Conservation (phyloP, 2,888 invertebrate species). For the Cecidostiba fungosa region DNA sequence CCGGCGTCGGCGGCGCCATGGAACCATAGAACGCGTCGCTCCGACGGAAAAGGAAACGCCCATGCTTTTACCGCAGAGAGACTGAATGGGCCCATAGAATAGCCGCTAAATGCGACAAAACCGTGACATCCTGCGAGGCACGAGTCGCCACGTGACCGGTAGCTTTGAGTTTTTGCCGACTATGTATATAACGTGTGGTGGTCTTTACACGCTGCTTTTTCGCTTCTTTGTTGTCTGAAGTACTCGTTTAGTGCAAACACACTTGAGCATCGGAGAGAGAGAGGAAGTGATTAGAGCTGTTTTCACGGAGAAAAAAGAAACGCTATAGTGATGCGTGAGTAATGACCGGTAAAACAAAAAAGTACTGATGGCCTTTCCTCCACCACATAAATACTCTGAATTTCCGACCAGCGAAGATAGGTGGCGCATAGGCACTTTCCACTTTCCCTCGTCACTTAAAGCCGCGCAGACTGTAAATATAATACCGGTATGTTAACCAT, state of each 20-base stretch:
- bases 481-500: too few species aligned
- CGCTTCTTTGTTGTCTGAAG: slow-evolving; percentile 3
- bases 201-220: slow-evolving; percentile 33
- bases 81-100: slow-evolving; percentile 69
- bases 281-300: slow-evolving; percentile 1
- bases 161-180: slow-evolving; percentile 32
- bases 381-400: too few species aligned
- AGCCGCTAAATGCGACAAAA: slow-evolving; percentile 76
- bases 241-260: slow-evolving; percentile 33
- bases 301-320: not conserved
- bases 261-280: slow-evolving; percentile 22
- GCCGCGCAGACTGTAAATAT: too few species aligned
- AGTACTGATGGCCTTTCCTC: too few species aligned
- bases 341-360: too few species aligned
- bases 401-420: too few species aligned
- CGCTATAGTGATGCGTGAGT: too few species aligned
- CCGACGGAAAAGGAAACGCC: slow-evolving; percentile 72
- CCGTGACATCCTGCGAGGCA: slow-evolving; percentile 76
- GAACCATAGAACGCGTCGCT: not conserved
- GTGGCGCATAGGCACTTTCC: too few species aligned
- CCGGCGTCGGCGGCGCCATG: not conserved
- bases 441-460: too few species aligned
- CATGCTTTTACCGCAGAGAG: slow-evolving; percentile 71
- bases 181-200: not conserved
- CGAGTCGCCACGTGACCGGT: slow-evolving; percentile 76